Conservation (phyloP, 2,797 vertebrate species). For the Myotis myotis region DNA sequence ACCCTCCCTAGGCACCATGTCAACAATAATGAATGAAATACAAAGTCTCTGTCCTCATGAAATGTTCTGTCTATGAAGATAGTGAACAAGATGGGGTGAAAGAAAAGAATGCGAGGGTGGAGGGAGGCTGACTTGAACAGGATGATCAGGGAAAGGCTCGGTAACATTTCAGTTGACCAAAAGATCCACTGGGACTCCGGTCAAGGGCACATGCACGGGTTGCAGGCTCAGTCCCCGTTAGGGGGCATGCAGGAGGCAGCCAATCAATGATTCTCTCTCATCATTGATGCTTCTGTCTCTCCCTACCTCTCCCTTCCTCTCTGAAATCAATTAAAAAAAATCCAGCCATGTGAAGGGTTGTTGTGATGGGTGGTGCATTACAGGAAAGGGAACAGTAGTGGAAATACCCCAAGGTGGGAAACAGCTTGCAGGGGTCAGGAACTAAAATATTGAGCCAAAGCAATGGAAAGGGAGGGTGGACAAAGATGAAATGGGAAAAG, state of each 20-base stretch:
- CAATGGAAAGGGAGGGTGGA: background rate
- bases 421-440: background rate
- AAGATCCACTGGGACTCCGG: background rate
- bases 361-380: background rate
- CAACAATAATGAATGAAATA: background rate
- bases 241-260: background rate
- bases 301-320: background rate
- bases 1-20: background rate
- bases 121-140: background rate
- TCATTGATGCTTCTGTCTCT: background rate
- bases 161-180: background rate
- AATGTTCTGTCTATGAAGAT: background rate
- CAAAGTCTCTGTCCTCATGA: background rate
- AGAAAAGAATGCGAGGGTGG: background rate
- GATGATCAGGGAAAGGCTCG: background rate
- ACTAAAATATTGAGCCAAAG: background rate
- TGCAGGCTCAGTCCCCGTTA: too few relatives aligned
- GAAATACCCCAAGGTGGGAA: background rate
- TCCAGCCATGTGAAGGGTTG: background rate
- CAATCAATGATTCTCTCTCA: background rate
- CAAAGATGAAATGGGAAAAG: background rate
- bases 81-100: background rate
- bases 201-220: too few relatives aligned
- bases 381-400: background rate
- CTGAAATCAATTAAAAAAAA: background rate